phyloP scores from a whole-genome alignment of 2,888 invertebrate species.

The Nymphalis urticae region DNA sequence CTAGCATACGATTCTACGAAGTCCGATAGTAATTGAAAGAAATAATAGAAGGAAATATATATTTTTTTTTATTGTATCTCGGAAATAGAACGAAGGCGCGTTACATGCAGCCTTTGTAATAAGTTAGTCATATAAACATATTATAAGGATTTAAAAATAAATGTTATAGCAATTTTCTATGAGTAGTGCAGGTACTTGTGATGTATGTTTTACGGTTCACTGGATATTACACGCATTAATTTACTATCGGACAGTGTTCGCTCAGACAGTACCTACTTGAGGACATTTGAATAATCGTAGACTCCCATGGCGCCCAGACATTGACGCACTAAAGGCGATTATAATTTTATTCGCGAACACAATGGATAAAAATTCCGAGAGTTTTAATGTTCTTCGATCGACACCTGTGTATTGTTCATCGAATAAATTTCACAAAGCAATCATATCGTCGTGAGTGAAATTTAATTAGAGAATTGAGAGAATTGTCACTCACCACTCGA shows the following conservation, averaged over 20 bases:
- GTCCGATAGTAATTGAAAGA: slow-evolving; percentile 18
- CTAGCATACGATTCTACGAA: slow-evolving; percentile 23
- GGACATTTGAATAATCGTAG: slow-evolving; percentile 33
- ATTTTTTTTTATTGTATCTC: slow-evolving; percentile 13
- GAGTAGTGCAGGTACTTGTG: too few relatives aligned
- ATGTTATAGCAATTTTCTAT: neutral
- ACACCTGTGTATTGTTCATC: slow-evolving; percentile 83
- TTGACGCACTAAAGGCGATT: slow-evolving; percentile 43
- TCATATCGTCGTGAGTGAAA: slow-evolving; percentile 45
- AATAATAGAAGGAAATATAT: slow-evolving; percentile 21
- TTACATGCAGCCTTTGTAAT: slow-evolving; percentile 1
- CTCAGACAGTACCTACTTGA: slow-evolving; percentile 4
- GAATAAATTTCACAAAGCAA: slow-evolving; percentile 48
- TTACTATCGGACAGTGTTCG: neutral
- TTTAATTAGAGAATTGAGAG: slow-evolving; percentile 40
- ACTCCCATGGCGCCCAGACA: slow-evolving; percentile 31
- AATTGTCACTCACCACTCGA: slow-evolving; percentile 86
- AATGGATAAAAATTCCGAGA: slow-evolving; percentile 63
- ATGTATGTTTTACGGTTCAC: too few relatives aligned
- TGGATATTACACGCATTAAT: neutral
- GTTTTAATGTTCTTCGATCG: slow-evolving; percentile 64
- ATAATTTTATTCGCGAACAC: slow-evolving; percentile 65
- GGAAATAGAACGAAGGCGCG: slow-evolving; percentile 11
- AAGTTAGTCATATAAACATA: slow-evolving; percentile 9
- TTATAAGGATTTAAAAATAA: neutral